Evolutionary conservation across 2,113 vertebrate genomes (phyloP).

Genomic region (human): GRCh38 chr19:31187001-31187500

Average conservation of each 20-base stretch:
- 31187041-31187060: background rate
- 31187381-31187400: background rate
- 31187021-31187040: background rate
- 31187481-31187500: background rate
- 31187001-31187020: background rate
- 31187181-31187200: background rate
- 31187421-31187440: background rate
- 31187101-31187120: background rate
- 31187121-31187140: background rate
- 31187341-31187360: background rate
- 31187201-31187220: background rate
- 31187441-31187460: background rate
- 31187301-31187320: background rate
- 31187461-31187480: background rate
- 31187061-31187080: background rate
- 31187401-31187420: background rate
- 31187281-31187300: background rate
- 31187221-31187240: background rate
- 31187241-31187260: background rate
- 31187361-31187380: background rate
- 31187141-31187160: background rate
- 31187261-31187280: background rate
- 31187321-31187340: background rate
- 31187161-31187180: background rate
- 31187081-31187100: background rate